Base-by-base conservation (phyloP, 2,888 invertebrate species). In the Protonemura montana region DNA sequence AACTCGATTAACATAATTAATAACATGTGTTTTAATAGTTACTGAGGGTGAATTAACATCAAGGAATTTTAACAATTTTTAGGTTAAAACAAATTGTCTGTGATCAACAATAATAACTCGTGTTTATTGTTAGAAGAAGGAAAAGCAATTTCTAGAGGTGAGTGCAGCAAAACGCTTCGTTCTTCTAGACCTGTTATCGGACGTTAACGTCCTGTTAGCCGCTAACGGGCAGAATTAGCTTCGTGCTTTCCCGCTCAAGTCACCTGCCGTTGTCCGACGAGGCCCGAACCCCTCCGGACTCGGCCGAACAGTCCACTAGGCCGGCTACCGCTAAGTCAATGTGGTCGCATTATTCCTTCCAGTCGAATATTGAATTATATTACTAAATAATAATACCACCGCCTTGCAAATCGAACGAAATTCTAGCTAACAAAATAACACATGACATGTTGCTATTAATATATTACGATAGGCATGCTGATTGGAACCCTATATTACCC, bases 91-190 rank as follows among this genome's bases (percentile, higher is more conserved):
- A 84, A 84, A 81, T 85, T 80, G 85, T 86, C 86, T 86, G 86
- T 86, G 86, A 86, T 85, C 86, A 78, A 85, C 78, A 86, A 84
- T 86, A 86, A 86, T 82, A 86, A 77, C 29, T 84, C 78, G 29
- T 84, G 81, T 27, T 80, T 81, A 41, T 81, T 86, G 85, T 86
- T 86, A 86, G 7, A 25, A n/a, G 25, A 28, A 86, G 0, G 0
- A 41, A 25, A 59, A 59, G 16, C 59, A 59, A 41, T 82, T 28
- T 42, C 42, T 42, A 29, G 78, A n/a, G 27, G 10, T 28, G 78
- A 77, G 13, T 26, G 29, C 28, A 78, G 78, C 77, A 29, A 28
- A 10, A 28, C 16, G 78, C 78, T 78, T 78, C n/a, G 27, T 78
- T 78, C 29, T 78, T 78, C 78, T 59, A 59, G 59, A 21, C 59